phyloP scores from a whole-genome alignment of 2,797 vertebrate species.

The Linurgus olivaceus region DNA sequence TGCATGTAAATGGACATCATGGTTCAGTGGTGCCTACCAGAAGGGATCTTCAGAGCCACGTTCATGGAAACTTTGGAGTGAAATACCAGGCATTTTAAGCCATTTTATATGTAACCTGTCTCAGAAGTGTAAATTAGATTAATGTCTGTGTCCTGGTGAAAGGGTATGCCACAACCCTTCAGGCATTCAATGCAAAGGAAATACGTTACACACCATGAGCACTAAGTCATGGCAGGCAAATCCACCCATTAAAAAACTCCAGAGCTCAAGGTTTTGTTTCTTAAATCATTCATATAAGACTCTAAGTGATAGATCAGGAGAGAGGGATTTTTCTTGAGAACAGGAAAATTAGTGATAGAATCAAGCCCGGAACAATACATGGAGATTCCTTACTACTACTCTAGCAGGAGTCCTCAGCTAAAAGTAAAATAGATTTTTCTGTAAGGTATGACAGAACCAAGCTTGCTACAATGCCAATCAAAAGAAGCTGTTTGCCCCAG shows the following conservation, averaged over 20 bases:
- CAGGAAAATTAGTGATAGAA: not conserved
- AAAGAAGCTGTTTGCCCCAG: not conserved
- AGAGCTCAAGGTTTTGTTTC: not conserved
- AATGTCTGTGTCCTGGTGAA: not conserved
- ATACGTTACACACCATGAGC: not conserved
- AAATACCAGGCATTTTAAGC: not conserved
- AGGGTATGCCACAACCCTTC: not conserved
- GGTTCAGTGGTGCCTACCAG: not conserved
- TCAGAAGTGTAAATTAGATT: not conserved
- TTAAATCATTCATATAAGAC: not conserved
- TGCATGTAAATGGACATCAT: not conserved
- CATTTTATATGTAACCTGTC: not conserved
- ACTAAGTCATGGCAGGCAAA: not conserved
- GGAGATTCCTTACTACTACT: not conserved
- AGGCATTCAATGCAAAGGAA: rapidly evolving
- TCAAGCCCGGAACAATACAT: not conserved
- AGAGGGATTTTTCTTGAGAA: not conserved
- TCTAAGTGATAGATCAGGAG: not conserved
- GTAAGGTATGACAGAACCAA: not conserved
- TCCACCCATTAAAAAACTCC: not conserved
- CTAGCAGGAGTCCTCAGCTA: not conserved
- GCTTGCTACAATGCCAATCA: not conserved
- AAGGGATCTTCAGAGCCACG: not conserved
- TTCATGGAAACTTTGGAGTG: not conserved
- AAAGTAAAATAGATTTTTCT: not conserved